Conservation (phyloP, 2,888 invertebrate genomes). For the Neoaliturus tenellus region DNA sequence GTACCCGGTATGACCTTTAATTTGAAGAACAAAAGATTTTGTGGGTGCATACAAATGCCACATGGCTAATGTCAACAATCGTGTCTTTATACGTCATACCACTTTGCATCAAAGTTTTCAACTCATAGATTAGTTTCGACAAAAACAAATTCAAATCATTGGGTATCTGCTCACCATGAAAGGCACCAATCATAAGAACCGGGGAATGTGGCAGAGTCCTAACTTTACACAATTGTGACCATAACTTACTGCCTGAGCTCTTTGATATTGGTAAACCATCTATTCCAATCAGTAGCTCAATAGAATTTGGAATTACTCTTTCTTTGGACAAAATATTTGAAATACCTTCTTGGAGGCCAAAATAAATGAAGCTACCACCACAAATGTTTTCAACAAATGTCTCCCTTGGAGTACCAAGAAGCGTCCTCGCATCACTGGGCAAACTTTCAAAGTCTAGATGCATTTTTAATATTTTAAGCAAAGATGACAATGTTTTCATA, state of each 20-base stretch:
- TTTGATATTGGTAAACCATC: conserved; percentile 2
- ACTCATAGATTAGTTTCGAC: conserved; percentile 38
- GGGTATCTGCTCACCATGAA: conserved; percentile 49
- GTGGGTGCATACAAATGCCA: conserved; percentile 54
- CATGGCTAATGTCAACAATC: too few relatives aligned
- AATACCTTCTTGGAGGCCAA: not conserved
- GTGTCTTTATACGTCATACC: conserved; percentile 24
- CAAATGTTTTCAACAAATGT: not conserved
- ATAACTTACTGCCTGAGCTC: conserved; percentile 3
- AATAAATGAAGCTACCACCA: not conserved
- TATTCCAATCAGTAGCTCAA: conserved; percentile 3
- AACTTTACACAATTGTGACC: conserved; percentile 1
- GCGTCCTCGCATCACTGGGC: not conserved
- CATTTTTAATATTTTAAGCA: not conserved
- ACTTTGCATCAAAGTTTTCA: not conserved
- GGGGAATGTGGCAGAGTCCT: not conserved
- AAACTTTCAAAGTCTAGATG: not conserved
- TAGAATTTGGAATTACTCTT: not conserved
- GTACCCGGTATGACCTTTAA: conserved; percentile 52
- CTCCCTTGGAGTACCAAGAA: not conserved
- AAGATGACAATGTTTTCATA: not conserved
- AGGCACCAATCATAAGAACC: conserved; percentile 51
- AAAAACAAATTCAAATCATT: conserved; percentile 33
- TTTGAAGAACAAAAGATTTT: conserved; percentile 55
- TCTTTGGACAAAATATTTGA: not conserved